A percentile compares a stretch with the other conserved stretches of the same genome.
These are phyloP conservation scores for Halictus rubicundus DNA, from an alignment of 1,140 invertebrate genomes.

Conservation along the genomic window DNA sequence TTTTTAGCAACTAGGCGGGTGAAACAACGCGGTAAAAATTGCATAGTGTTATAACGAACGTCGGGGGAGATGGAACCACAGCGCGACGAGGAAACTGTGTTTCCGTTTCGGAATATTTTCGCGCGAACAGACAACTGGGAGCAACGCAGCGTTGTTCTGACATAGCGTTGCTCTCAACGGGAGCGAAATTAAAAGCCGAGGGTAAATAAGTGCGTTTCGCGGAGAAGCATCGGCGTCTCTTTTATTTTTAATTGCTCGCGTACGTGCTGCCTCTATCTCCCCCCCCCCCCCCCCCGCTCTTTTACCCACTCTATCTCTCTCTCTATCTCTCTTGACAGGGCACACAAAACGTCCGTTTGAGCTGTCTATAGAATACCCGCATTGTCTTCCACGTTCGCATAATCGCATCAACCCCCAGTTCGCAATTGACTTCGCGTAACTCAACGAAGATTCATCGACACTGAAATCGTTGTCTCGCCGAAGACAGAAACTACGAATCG, in stretches of 20 bases:
- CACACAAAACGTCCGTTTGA: background rate
- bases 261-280: too few species aligned
- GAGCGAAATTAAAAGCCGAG: background rate
- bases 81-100: background rate
- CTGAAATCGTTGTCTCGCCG: background rate
- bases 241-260: constrained; percentile 11
- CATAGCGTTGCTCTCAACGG: too few species aligned
- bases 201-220: constrained; percentile 9
- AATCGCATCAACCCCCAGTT: background rate
- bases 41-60: background rate
- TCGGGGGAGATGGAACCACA: background rate
- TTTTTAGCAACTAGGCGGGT: too few species aligned
- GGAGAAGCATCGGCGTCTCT: background rate
- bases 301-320: background rate
- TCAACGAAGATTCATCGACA: background rate
- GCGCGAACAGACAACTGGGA: background rate
- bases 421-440: background rate
- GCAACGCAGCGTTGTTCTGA: background rate
- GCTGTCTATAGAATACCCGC: background rate
- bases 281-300: background rate
- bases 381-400: background rate
- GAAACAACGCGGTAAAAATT: background rate
- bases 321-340: background rate
- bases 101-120: constrained; percentile 3
- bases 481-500: too few species aligned